Percentiles rank a stretch among this genome's conserved stretches.
These are phyloP conservation scores for Microvelia longipes DNA, from an alignment of 1,140 invertebrate species.

Conservation along the genomic window DNA sequence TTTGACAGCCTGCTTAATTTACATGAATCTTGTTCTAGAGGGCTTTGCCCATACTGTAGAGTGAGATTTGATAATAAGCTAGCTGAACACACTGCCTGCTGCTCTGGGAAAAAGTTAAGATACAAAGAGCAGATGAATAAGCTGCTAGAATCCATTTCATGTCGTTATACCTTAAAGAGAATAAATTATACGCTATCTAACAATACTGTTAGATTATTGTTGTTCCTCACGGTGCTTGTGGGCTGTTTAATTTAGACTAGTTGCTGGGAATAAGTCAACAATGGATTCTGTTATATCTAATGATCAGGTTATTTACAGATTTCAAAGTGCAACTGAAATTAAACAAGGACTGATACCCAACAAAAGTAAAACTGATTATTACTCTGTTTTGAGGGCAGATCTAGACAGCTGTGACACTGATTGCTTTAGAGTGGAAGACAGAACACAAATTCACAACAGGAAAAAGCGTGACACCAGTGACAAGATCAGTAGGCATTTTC, in stretches of 20 bases:
- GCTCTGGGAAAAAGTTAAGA: neutral
- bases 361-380: neutral
- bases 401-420: neutral
- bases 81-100: neutral
- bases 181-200: neutral
- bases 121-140: neutral
- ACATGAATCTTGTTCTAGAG: neutral
- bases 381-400: neutral
- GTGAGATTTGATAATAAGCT: neutral
- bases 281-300: neutral
- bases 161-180: neutral
- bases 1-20: neutral
- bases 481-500: neutral
- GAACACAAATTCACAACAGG: no score
- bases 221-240: neutral
- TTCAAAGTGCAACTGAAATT: neutral
- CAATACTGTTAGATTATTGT: neutral
- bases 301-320: neutral
- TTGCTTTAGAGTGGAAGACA: neutral
- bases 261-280: neutral
- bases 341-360: neutral
- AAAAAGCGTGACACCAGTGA: neutral
- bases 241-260: neutral
- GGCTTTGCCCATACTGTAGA: neutral
- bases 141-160: no score